Base-by-base conservation (phyloP, 2,113 vertebrate species). In the Rhinogobius similis region DNA sequence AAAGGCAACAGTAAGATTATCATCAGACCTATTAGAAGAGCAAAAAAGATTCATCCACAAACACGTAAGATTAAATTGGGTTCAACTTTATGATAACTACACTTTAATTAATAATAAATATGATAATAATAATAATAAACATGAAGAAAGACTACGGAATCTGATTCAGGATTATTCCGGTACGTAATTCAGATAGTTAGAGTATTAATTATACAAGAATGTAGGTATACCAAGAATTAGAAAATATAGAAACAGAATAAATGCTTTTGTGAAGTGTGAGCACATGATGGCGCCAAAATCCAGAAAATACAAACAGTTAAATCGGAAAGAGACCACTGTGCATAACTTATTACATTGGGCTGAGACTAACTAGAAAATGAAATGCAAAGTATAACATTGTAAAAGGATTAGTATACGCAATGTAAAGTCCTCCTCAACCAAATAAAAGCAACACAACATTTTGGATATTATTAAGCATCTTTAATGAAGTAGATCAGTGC, bases 261-360 rank as follows among this genome's bases (percentile, higher is more conserved):
- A 29, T 29, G 27, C 9, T 61, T 20, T 18, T 36, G 16, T 76
- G 3, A 70, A 4, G 56, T 70, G 59, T 80, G 50, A 65, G 72
- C 92, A 89, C 87, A 78, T 0, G 89, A 50, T 86, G 88, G 88
- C 78, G 81, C 86, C 82, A 87, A 53, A 86, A 48, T 27, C 61
- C 66, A 77, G 9, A 39, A 77, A 62, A 76, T 69, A 32, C 36
- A 46, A 44, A 21, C 18, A 29, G 18, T n/a, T n/a, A n/a, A n/a
- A n/a, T n/a, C 59, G 11, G 11, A 10, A 62, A 14, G 10, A 32
- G 10, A 36, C 8, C 10, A 24, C 8, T 52, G 21, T 50, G n/a
- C n/a, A n/a, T n/a, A n/a, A 18, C 48, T 21, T 10, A 3, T 52
- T 11, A 0, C 48, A n/a, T n/a, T n/a, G n/a, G 10, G 4, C 48